Percentiles rank a stretch among this genome's conserved stretches.
These are phyloP conservation scores for Tenodera sinensis DNA, from an alignment of 2,888 invertebrate species.

Conservation along the genomic window DNA sequence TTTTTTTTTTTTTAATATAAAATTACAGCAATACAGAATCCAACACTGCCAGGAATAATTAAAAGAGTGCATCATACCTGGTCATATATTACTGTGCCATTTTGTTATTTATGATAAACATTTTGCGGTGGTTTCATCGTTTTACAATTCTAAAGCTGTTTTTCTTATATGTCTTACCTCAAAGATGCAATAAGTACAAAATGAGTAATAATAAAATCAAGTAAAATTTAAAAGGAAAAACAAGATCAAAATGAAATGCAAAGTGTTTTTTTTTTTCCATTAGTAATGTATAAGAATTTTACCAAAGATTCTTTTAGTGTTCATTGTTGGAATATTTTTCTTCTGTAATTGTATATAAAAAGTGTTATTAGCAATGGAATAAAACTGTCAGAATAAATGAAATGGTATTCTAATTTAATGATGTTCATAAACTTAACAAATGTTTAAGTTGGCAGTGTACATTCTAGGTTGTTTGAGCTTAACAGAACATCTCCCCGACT, in stretches of 20 bases:
- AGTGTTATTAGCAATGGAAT: not conserved
- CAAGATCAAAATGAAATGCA: not conserved
- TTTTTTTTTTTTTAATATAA: not conserved
- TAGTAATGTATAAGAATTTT: not conserved
- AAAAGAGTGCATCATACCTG: not conserved
- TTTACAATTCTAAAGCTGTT: not conserved
- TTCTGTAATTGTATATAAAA: not conserved
- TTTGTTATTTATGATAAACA: not conserved
- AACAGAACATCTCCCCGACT: too few species aligned
- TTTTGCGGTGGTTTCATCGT: not conserved
- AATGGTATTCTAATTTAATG: not conserved
- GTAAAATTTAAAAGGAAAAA: not conserved
- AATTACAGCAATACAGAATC: not conserved
- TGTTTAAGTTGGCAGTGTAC: too few species aligned
- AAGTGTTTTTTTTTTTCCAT: not conserved
- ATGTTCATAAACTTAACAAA: too few species aligned
- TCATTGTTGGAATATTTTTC: not conserved
- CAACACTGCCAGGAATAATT: not conserved
- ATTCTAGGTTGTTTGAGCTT: too few species aligned
- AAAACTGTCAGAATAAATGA: not conserved
- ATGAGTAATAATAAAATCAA: not conserved
- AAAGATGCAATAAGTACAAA: not conserved
- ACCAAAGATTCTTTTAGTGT: not conserved
- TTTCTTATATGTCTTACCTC: too few species aligned
- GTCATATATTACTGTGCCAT: not conserved